Base-by-base conservation (phyloP, 1,140 invertebrate genomes). In the Diplogasteroides magnus region DNA sequence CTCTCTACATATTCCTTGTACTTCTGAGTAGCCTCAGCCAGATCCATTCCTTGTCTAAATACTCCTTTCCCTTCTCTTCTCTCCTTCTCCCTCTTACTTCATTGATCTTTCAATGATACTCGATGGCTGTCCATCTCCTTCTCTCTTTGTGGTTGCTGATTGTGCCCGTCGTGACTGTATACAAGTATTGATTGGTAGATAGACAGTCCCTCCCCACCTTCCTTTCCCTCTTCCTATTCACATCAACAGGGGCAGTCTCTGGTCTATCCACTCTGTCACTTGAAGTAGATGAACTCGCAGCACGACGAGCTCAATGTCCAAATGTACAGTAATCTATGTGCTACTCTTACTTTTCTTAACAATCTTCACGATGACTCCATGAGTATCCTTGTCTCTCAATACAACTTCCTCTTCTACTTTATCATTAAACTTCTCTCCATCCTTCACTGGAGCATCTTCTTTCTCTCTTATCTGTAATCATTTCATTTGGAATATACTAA, bases 1-100 rank as follows among this genome's bases (percentile, higher is more conserved):
- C 74, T 75, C 29, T 70, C 74, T 6, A 75, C 72, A 59, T 75
- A 75, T 60, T 69, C 74, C 55, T 75, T 75, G 27, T 75, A 75
- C 48, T 74, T 74, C 60, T 71, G 61, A 31, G 73, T 69, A 14
- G 69, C 73, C 37, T 59, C 26, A 6, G 67, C 69, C 26, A 74
- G 48, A 28, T 67, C 60, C 69, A 74, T 73, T 58, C 37, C 37
- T 48, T 48, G 6, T 48, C 37, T 48, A 19, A 11, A 48, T 11
- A 11, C 37, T 11, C 19, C 37, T 48, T 19, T 48, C 37, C 37
- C 37, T 19, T 48, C 37, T 48, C 37, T 48, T 48, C 37, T 19
- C 37, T 48, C 37, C 37, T 19, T 19, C 37, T 48, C 19, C 70
- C 70, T 48, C 67, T n/a, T n/a, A 67, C 48, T 67, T 67, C 13